These are phyloP conservation scores for Holothuria leucospilota DNA, from an alignment of 53 echinoderm and acorn worm genomes.

Conservation along the genomic window DNA sequence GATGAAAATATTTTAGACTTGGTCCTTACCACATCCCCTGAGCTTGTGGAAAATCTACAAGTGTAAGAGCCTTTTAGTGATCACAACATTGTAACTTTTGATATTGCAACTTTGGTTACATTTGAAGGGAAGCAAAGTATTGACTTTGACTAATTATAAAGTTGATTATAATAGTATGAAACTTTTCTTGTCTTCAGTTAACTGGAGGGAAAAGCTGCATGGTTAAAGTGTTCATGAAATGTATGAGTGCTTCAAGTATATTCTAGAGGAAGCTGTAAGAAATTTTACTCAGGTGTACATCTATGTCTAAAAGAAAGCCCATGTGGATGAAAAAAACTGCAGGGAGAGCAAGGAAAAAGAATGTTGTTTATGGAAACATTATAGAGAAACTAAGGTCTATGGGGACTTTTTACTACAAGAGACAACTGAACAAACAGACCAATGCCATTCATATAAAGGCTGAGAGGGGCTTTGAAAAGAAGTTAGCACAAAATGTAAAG, in stretches of 20 bases:
- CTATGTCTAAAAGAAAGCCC: conserved; percentile 1
- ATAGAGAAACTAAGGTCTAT: not conserved
- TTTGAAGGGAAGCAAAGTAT: not conserved
- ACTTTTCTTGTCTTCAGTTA: not conserved
- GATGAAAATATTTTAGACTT: conserved; percentile 29
- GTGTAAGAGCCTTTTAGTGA: conserved; percentile 25
- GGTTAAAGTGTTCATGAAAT: conserved; percentile 23
- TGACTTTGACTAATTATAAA: not conserved
- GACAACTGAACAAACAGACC: conserved; percentile 23
- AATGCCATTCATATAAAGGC: conserved; percentile 14
- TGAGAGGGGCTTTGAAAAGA: conserved; percentile 33
- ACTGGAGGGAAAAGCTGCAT: not conserved
- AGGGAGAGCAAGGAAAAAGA: conserved; percentile 14
- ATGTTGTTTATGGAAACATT: conserved; percentile 27
- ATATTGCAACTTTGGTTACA: not conserved
- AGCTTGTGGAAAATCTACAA: conserved; percentile 20
- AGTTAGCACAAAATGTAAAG: conserved; percentile 25
- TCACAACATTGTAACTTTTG: conserved; percentile 29
- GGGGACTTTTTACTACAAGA: conserved; percentile 1
- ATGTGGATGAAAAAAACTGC: conserved; percentile 34
- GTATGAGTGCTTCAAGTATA: conserved; percentile 23
- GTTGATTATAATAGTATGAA: conserved; percentile 7
- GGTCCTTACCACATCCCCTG: conserved; percentile 15
- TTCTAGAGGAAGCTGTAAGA: not conserved
- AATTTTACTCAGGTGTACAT: not conserved